Evolutionary conservation across 2,888 invertebrate genomes (phyloP).

Genomic region (Marasmarcha lunaedactyla): DNA sequence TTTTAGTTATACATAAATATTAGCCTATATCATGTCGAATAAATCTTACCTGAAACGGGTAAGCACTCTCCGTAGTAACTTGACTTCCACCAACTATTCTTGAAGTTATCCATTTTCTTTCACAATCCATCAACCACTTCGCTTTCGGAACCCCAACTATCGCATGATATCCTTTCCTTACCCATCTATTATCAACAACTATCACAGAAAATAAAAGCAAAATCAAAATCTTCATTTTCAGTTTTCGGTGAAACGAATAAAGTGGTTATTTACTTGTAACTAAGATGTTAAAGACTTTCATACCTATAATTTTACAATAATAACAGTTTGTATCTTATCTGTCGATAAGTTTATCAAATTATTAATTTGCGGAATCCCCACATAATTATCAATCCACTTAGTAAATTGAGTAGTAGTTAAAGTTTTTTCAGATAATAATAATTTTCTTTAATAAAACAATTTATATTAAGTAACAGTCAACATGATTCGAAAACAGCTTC

Average conservation of each 20-base stretch:
- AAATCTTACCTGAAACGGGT: slow-evolving; percentile 35
- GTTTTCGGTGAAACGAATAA: not conserved
- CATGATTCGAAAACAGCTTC: no score
- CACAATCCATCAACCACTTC: slow-evolving; percentile 17
- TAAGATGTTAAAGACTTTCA: no score
- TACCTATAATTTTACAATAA: not conserved
- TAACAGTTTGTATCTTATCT: not conserved
- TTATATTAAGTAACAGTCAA: no score
- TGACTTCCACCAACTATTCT: slow-evolving; percentile 37
- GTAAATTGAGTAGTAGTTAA: no score
- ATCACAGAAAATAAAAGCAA: no score
- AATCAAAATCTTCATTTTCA: slow-evolving; percentile 13
- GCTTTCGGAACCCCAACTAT: slow-evolving; percentile 35
- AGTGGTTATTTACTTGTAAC: not conserved
- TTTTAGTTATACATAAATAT: no score
- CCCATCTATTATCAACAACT: slow-evolving; percentile 6
- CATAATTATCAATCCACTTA: no score
- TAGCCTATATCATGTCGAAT: no score
- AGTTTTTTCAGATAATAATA: no score
- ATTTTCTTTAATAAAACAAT: no score
- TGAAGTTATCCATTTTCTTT: slow-evolving; percentile 10
- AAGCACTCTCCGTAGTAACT: slow-evolving; percentile 19
- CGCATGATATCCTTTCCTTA: slow-evolving; percentile 28
- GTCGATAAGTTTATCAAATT: not conserved
- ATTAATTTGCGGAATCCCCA: no score